A percentile compares a stretch with the other conserved stretches of the same genome.
Conservation (phyloP, 2,888 invertebrate species). For the Zeuzera pyrina region DNA sequence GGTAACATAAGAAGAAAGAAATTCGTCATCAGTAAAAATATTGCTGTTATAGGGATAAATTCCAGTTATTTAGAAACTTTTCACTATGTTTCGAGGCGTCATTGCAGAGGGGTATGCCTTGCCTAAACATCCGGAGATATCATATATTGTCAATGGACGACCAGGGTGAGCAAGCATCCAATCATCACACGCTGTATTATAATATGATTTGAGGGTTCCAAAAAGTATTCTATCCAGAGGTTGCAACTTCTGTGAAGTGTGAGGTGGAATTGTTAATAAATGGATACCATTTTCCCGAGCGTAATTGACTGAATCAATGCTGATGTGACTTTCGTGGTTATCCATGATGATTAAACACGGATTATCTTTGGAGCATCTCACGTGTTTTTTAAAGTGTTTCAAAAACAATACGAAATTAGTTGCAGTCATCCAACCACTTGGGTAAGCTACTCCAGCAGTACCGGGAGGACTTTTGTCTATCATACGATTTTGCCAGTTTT, state of each 20-base stretch:
- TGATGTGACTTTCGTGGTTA: slow-evolving; percentile 28
- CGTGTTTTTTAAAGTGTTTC: slow-evolving; percentile 27
- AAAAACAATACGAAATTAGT: slow-evolving; percentile 26
- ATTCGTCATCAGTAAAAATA: slow-evolving; percentile 24
- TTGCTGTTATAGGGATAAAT: slow-evolving; percentile 22
- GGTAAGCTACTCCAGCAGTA: slow-evolving; percentile 26
- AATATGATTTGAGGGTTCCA: slow-evolving; percentile 32
- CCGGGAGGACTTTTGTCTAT: slow-evolving; percentile 28
- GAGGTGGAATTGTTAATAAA: slow-evolving; percentile 35
- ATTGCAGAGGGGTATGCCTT: slow-evolving; percentile 18
- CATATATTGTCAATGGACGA: slow-evolving; percentile 30
- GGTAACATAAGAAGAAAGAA: slow-evolving; percentile 17
- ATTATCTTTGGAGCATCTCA: slow-evolving; percentile 16
- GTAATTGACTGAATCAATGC: slow-evolving; percentile 20
- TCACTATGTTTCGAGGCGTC: slow-evolving; percentile 30
- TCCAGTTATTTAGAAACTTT: slow-evolving; percentile 12
- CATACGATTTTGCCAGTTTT: slow-evolving; percentile 24
- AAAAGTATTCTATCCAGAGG: slow-evolving; percentile 34
- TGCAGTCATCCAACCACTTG: slow-evolving; percentile 29
- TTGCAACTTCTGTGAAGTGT: slow-evolving; percentile 38
- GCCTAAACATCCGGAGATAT: slow-evolving; percentile 21
- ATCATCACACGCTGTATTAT: slow-evolving; percentile 22
- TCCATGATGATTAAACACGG: slow-evolving; percentile 24
- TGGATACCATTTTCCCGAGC: slow-evolving; percentile 32
- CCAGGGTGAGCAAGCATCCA: slow-evolving; percentile 34